phyloP scores from a whole-genome alignment of 1,140 invertebrate genomes.

The Lepeophtheirus salmonis region DNA sequence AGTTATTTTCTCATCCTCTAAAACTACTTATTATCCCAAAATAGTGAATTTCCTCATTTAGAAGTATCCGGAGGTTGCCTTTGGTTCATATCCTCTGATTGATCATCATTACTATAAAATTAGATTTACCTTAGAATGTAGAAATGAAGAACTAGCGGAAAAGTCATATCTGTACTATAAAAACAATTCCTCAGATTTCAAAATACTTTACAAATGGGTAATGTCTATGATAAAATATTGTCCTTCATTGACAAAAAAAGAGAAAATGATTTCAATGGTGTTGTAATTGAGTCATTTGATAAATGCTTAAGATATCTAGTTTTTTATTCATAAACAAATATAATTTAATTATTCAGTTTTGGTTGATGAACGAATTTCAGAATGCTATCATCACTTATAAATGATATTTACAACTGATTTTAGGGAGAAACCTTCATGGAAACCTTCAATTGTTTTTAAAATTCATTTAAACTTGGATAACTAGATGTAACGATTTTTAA shows the following conservation, averaged over 20 bases:
- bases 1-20: not conserved
- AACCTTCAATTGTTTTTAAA: too few species aligned
- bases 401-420: too few species aligned
- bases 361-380: too few species aligned
- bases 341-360: too few species aligned
- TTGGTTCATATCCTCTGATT: conserved; percentile 48
- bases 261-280: not conserved
- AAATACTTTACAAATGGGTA: not conserved
- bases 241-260: not conserved
- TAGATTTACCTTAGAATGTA: conserved; percentile 11
- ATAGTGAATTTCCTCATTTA: conserved; percentile 30
- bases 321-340: too few species aligned
- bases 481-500: too few species aligned
- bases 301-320: too few species aligned
- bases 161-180: not conserved
- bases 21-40: not conserved
- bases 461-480: too few species aligned
- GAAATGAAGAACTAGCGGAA: not conserved
- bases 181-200: not conserved
- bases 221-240: not conserved
- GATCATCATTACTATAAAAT: conserved; percentile 26
- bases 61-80: conserved; percentile 35
- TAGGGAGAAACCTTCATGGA: too few species aligned
- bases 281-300: conserved; percentile 8
- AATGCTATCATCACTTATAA: too few species aligned